Evolutionary conservation across 2,888 invertebrate species (phyloP), one percentile per base, ranked within the genome.

Genomic region (Melolontha melolontha): DNA sequence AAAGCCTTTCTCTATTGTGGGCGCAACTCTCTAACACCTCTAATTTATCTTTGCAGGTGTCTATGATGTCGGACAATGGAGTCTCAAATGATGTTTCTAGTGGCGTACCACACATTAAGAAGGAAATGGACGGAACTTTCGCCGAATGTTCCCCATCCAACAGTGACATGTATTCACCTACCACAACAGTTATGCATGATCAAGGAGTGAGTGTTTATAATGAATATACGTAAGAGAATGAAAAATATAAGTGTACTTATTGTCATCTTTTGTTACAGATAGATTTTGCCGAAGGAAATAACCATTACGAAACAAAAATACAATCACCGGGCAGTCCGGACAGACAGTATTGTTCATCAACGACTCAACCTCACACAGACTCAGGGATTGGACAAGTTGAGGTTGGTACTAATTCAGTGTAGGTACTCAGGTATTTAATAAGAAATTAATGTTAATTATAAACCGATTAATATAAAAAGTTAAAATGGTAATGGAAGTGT

Each of bases 261-360:
- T 40, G 5, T 41, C 7, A 57, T 40, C 39, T 27, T 11, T 41
- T 14, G 16, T 57, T 50, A 55, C 84, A 86, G 86, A 76, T 86
- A 80, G 87, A 87, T 39, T 80, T 86, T 41, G 79, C 79, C 6
- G 75, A 74, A 12, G 62, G 54, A 17, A 74, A 55, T 27, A 55
- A 62, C 44, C 87, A 86, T 75, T 89, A 87, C 82, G 90, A 89
- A 70, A 83, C 85, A 62, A 87, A 87, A 74, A 85, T 84, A 75
- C 85, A 87, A 70, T 92, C 92, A 29, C 92, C 92, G 34, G 89
- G 89, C 6, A 92, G 92, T 74, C 95, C 95, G 0, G 95, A 95
- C 76, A 90, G 93, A 80, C 95, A 95, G 82, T 93, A 93, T 83
- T 96, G 95, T 82, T 95, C 95, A 63, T 96, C 94, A 29, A 95